Base-by-base conservation (phyloP, 2,888 invertebrate genomes). In the Cataglyphis cursor region DNA sequence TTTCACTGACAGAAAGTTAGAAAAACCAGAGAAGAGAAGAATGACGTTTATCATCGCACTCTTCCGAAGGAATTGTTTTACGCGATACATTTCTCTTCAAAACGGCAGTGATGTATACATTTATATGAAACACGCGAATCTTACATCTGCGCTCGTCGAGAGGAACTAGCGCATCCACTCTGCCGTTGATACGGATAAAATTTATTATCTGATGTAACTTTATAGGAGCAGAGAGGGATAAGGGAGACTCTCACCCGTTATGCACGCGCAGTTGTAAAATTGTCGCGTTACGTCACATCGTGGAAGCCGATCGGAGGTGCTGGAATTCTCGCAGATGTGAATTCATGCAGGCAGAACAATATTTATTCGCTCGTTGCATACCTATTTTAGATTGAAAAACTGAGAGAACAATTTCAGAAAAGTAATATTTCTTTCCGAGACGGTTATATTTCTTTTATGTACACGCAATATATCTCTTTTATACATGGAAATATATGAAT, bases 71-170 rank as follows among this genome's bases (percentile, higher is more conserved):
- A 15, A 74, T 74, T 74, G 62, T 61, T 44, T 74, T 21, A 31
- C n/a, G 44, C 62, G 21, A 74, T 61, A 74, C 21, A 10, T 62
- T 74, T 62, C 31, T 9, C 21, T 21, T 62, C 31, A 31, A 74
- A 74, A 74, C 21, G 62, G 31, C n/a, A 61, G 61, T 21, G 31
- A 21, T 21, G 38, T 28, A 74, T 61, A 74, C 62, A 74, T 61
- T 72, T 61, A 61, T 15, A 44, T 62, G 62, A 74, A 21, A 74
- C 62, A 74, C 15, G n/a, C 31, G 73, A 73, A 73, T 73, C 73
- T 73, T 73, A 44, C 28, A n/a, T 61, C n/a, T 41, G n/a, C 61
- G n/a, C n/a, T 61, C 28, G 41, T 62, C 44, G 44, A n/a, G 28
- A 41, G 62, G 44, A 59, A 73, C n/a, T 38, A 28, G 28, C 31